Evolutionary conservation across 2,797 vertebrate species (phyloP), one percentile per base, ranked within the genome.

Genomic region (Bryconaethiops microstoma): DNA sequence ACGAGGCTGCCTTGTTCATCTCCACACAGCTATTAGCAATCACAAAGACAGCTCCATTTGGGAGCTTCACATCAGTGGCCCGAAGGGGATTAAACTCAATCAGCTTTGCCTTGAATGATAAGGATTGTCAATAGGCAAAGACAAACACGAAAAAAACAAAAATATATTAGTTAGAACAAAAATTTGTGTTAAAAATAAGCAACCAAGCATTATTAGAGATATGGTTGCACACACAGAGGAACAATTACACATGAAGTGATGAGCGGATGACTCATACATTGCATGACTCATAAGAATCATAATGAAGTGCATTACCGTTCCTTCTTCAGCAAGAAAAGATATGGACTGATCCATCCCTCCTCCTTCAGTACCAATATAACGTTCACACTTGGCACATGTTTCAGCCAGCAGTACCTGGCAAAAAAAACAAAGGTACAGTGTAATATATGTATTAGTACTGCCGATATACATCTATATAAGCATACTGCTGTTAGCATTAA

Each of bases 281-380:
- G 39, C 50, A 76, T n/a, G 5, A 60, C 23, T 8, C 2, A 75
- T 4, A 57, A 29, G 12, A 67, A 82, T 21, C 25, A 63, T 92
- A 70, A 80, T 19, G 7, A 79, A 79, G 68, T 79, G 48, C 3
- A 59, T 10, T 95, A 99, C 98, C 60, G 94, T 97, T 94, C 97
- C 97, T 91, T 92, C 93, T 88, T 99, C 97, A 87, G 97, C 98
- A 87, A 99, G 93, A 88, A 99, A 98, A 65, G 96, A 98, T 87
- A 99, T 99, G 1, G 98, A 97, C 89, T 99, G 97, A 91, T 99
- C 98, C 98, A 99, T 99, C 82, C 98, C 98, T 35, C 98, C 98
- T 75, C 98, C 97, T 92, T 99, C 96, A 17, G 97, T 99, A 83
- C 98, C 98, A 83, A 99, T 95, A 48, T 98, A 98, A 76, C 84